Conservation (phyloP, 64 coral and sea anemone species). For the Platygyra sinensis region DNA sequence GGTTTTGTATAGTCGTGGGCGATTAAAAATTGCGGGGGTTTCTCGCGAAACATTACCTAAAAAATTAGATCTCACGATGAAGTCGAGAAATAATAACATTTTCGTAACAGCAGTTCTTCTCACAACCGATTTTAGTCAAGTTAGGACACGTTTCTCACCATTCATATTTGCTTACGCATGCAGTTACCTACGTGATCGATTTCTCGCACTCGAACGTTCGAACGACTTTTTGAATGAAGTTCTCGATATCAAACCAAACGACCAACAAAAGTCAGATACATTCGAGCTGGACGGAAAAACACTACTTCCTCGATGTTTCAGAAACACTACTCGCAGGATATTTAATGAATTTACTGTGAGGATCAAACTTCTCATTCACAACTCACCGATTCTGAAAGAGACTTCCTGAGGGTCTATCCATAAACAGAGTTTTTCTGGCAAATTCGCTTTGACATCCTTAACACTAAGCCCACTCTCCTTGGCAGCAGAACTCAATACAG, state of each 20-base stretch:
- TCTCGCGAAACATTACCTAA: background rate
- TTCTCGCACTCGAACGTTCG: constrained; percentile 1
- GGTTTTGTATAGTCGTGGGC: background rate
- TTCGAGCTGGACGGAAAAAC: background rate
- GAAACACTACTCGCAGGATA: background rate
- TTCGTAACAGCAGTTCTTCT: background rate
- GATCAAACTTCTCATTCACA: background rate
- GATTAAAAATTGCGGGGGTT: background rate
- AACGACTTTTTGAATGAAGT: background rate
- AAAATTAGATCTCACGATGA: background rate
- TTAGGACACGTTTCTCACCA: background rate
- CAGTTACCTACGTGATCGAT: constrained; percentile 11
- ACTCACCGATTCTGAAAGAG: constrained; percentile 96
- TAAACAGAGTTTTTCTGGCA: constrained; percentile 95
- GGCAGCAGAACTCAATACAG: constrained; percentile 84
- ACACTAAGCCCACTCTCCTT: constrained; percentile 87
- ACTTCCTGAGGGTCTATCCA: constrained; percentile 99
- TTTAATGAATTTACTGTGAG: background rate
- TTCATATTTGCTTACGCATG: constrained; percentile 37
- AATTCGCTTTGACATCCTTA: constrained; percentile 87
- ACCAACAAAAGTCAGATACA: background rate
- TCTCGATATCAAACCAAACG: background rate
- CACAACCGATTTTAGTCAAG: background rate
- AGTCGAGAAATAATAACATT: background rate
- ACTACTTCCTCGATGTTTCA: background rate